Percentiles rank a stretch among this genome's conserved stretches.
Evolutionary conservation across 1,140 invertebrate genomes (phyloP).

Genomic region (Drosophila punjabiensis): DNA sequence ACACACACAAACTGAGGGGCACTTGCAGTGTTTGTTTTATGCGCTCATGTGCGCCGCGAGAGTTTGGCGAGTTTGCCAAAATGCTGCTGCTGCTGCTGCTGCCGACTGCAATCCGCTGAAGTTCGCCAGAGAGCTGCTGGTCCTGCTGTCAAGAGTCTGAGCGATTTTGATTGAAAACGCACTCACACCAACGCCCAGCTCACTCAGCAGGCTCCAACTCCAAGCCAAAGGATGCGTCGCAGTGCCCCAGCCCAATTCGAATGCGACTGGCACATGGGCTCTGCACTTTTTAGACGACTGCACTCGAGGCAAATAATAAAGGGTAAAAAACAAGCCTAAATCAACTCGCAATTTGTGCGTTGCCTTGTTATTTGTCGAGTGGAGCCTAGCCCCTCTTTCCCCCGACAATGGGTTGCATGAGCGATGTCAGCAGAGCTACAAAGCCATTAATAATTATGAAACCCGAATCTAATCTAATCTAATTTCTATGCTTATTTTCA

Average conservation of each 20-base stretch:
- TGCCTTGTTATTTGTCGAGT: conserved; percentile 38
- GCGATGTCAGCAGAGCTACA: not conserved
- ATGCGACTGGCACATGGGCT: conserved; percentile 42
- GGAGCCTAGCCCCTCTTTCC: not conserved
- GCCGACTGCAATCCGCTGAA: conserved; percentile 76
- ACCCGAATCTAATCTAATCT: not conserved
- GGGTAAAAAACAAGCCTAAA: conserved; percentile 43
- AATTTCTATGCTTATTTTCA: not conserved
- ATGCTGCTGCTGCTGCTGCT: conserved; percentile 54
- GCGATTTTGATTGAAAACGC: conserved; percentile 81
- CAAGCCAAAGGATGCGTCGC: conserved; percentile 42
- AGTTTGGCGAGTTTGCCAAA: conserved; percentile 74
- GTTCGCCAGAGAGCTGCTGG: conserved; percentile 44
- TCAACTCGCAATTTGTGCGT: conserved; percentile 64
- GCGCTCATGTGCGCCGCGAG: conserved; percentile 67
- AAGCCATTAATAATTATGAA: not conserved
- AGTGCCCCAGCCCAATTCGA: conserved; percentile 7
- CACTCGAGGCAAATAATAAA: conserved; percentile 35
- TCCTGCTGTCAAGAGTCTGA: conserved; percentile 65
- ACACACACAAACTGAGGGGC: conserved; percentile 21
- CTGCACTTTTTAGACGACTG: conserved; percentile 41
- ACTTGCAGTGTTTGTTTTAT: conserved; percentile 73
- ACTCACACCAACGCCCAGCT: conserved; percentile 47
- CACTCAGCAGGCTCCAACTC: conserved; percentile 4
- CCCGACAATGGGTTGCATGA: conserved; percentile 14